Conservation (phyloP, 1,140 invertebrate genomes). For the Leptestheria dahalacensis region DNA sequence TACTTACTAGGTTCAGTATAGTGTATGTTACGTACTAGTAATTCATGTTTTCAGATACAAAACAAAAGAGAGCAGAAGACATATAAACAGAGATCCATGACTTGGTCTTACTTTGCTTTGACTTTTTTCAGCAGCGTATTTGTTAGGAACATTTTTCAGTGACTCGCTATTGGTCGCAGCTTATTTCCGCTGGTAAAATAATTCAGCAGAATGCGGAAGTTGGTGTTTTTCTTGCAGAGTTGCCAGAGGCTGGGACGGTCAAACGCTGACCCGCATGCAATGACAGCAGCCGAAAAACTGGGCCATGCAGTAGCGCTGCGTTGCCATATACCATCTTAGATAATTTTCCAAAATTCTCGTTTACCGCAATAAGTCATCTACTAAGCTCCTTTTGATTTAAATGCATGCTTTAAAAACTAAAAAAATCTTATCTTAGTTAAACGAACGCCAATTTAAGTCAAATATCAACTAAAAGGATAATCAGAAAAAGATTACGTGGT, state of each 20-base stretch:
- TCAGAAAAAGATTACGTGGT: not conserved
- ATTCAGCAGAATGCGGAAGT: not conserved
- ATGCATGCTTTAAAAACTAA: not conserved
- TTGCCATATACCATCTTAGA: too few relatives aligned
- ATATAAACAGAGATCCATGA: too few relatives aligned
- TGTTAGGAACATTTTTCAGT: not conserved
- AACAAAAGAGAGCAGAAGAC: too few relatives aligned
- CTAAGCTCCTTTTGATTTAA: too few relatives aligned
- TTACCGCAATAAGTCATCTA: too few relatives aligned
- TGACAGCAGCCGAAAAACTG: not conserved
- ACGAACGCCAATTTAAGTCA: not conserved
- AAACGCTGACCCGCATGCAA: not conserved
- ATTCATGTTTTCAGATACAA: too few relatives aligned
- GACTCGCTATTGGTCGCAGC: not conserved
- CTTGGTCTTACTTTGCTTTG: slow-evolving; percentile 5
- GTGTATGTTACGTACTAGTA: not conserved
- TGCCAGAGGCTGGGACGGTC: not conserved
- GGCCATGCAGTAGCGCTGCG: not conserved
- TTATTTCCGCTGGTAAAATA: not conserved
- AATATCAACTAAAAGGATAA: not conserved
- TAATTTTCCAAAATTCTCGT: too few relatives aligned
- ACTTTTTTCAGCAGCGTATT: slow-evolving; percentile 2
- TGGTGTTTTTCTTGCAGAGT: not conserved
- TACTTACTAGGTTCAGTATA: too few relatives aligned
- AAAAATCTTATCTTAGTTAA: not conserved